Conservation (phyloP, 1,140 invertebrate species). For the Prorops nasuta region DNA sequence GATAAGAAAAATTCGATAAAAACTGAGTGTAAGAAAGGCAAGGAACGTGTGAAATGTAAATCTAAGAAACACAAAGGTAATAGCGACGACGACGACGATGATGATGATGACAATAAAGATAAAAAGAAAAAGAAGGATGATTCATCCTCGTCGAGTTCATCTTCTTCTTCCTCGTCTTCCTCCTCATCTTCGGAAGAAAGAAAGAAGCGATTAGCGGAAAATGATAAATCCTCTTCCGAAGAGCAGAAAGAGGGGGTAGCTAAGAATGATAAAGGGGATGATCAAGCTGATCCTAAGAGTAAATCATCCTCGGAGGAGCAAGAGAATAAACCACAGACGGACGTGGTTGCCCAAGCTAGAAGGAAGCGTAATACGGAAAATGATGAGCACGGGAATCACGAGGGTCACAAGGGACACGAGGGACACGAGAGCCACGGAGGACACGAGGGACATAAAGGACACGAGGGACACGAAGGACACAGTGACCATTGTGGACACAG, state of each 20-base stretch:
- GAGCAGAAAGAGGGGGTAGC: background rate
- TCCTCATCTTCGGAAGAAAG: background rate
- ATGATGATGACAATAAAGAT: background rate
- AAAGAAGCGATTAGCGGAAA: background rate
- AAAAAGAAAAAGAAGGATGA: background rate
- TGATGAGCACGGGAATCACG: background rate
- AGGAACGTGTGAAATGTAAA: no score
- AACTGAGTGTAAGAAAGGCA: background rate
- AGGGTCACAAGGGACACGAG: no score
- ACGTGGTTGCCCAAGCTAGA: no score
- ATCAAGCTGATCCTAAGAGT: background rate
- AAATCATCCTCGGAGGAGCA: background rate
- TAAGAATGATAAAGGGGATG: background rate
- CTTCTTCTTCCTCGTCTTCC: background rate
- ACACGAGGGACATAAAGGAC: background rate
- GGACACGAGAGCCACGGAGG: no score
- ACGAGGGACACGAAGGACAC: background rate
- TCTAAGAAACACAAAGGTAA: background rate
- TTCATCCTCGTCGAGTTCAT: background rate
- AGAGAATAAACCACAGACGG: background rate
- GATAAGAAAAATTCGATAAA: background rate
- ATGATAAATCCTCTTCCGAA: background rate
- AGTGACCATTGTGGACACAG: no score
- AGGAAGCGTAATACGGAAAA: no score
- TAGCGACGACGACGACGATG: slow-evolving; percentile 5